A percentile compares a stretch with the other conserved stretches of the same genome.
Conservation (phyloP, 1,140 invertebrate species). For the Caenorhabditis tropicalis region DNA sequence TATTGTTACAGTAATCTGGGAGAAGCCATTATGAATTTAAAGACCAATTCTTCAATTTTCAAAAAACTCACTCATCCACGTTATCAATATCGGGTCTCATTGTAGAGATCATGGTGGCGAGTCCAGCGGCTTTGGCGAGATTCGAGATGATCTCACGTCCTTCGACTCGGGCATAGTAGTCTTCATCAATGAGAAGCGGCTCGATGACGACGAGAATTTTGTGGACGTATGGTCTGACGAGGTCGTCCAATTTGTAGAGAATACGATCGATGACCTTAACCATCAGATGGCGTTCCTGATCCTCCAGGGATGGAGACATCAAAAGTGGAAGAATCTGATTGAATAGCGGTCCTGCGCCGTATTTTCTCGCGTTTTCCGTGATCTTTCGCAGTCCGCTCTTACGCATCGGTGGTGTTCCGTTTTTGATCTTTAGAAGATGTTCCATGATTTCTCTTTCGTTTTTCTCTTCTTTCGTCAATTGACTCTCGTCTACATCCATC, state of each 20-base stretch:
- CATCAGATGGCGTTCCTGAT: conserved; percentile 97
- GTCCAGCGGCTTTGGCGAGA: conserved; percentile 97
- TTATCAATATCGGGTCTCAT: conserved; percentile 99
- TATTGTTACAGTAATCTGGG: no score
- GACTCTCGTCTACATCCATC: conserved; percentile 94
- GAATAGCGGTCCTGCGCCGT: conserved; percentile 96
- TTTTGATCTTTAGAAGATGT: conserved; percentile 95
- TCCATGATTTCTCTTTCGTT: conserved; percentile 99
- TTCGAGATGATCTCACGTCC: conserved; percentile 98
- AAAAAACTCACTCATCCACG: conserved; percentile 85
- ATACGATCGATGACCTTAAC: conserved; percentile 99
- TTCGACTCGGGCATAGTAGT: conserved; percentile 99
- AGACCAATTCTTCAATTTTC: not conserved
- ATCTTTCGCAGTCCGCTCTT: conserved; percentile 90
- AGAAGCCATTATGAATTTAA: not conserved
- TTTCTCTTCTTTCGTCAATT: conserved; percentile 82
- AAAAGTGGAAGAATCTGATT: conserved; percentile 97
- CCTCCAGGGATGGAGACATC: conserved; percentile 98
- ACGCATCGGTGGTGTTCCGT: conserved; percentile 98
- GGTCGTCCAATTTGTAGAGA: conserved; percentile 96
- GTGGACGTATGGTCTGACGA: conserved; percentile 98
- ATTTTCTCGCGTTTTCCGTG: conserved; percentile 96
- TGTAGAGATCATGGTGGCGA: conserved; percentile 99
- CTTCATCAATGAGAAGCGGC: conserved; percentile 97
- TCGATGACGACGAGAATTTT: conserved; percentile 98